phyloP scores from a whole-genome alignment of 30 jellyfish, hydroid and myxozoan species.

The Haliclystus octoradiatus region DNA sequence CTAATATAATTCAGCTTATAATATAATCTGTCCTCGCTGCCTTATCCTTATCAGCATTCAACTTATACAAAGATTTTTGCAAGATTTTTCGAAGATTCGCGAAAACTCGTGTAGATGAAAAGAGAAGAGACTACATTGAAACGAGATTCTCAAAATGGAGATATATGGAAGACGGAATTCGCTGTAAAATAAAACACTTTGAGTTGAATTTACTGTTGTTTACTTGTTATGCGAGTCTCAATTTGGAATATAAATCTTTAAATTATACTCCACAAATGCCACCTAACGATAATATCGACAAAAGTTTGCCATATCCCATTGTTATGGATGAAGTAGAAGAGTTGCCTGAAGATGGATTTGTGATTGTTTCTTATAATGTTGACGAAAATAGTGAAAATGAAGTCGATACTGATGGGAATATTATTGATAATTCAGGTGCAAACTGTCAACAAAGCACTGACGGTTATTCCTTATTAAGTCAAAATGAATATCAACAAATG shows the following conservation, averaged over 20 bases:
- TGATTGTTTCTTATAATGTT: background rate
- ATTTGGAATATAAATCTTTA: background rate
- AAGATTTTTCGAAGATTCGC: constrained; percentile 1
- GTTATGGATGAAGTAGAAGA: background rate
- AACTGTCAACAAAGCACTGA: background rate
- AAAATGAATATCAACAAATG: background rate
- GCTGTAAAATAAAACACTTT: background rate
- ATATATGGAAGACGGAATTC: background rate
- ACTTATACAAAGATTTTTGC: no score
- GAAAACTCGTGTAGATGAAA: background rate
- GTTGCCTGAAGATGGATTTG: background rate
- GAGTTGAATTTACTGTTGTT: background rate
- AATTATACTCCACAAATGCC: background rate
- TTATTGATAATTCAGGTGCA: background rate
- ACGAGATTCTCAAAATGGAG: background rate
- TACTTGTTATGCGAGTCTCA: background rate
- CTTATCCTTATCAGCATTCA: no score
- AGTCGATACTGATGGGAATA: no score
- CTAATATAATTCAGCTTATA: background rate
- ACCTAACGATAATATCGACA: background rate
- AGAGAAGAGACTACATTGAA: background rate
- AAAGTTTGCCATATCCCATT: no score
- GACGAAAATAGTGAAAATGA: background rate
- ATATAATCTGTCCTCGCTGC: no score
- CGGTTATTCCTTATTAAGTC: background rate